Base-by-base conservation (phyloP, 2,113 vertebrate genomes). In the Sylvietta virens region DNA sequence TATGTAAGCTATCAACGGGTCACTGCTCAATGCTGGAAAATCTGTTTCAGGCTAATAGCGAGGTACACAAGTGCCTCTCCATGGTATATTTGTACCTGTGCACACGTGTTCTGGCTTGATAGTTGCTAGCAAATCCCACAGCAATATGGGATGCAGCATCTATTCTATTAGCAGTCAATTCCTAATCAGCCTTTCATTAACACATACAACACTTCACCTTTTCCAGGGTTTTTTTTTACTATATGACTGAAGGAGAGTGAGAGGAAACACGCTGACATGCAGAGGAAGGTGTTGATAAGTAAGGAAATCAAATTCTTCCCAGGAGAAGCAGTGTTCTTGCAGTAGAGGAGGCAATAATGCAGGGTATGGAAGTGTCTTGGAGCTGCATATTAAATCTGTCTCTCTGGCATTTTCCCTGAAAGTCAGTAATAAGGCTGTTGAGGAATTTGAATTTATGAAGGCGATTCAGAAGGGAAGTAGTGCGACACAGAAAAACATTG, bases 1-100 rank as follows among this genome's bases (percentile, higher is more conserved):
- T 96, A 95, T 74, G 86, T 90, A 88, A 97, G 93, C 87, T 92
- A 86, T 97, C 96, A 97, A 91, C 8, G 2, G 95, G 97, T 96
- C 93, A 88, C 90, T 76, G 81, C 96, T 96, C 20, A 65, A 95
- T 81, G 81, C n/a, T 94, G 90, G 78, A 92, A 95, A 88, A 91
- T 85, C 89, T 97, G 95, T 95, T 96, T 50, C 56, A 85, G 83
- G 92, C 92, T 95, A 96, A 94, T 92, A 95, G 92, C 20, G 5
- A 96, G 92, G 85, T 94, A 57, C 90, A 88, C 53, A 94, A 88
- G 87, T 94, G 80, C 81, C 90, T 98, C 94, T 97, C 96, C 79
- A 80, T 93, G 66, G 80, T 91, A n/a, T 92, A 86, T 78, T 82
- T 80, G 65, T 96, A 66, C 81, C 53, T 91, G 72, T 9, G 24